These are phyloP conservation scores for Physella acuta DNA, from an alignment of 1,140 invertebrate species.

Conservation along the genomic window DNA sequence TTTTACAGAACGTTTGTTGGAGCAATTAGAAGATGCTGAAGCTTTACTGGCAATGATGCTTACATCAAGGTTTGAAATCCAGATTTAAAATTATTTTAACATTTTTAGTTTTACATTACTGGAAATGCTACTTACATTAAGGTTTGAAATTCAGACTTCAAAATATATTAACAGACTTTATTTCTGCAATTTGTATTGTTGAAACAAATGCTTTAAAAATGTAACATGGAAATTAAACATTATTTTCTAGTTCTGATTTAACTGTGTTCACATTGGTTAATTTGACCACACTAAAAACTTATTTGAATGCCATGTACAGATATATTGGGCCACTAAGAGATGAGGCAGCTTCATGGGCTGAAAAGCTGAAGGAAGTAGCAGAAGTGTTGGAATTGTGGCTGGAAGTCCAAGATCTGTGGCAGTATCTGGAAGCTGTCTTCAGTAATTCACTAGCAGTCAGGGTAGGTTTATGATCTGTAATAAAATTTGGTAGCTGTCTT, in stretches of 20 bases:
- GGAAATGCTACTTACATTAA: too few species aligned
- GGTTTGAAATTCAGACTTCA: too few species aligned
- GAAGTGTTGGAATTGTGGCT: constrained; percentile 60
- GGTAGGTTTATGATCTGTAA: constrained; percentile 31
- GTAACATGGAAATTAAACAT: too few species aligned
- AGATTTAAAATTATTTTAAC: too few species aligned
- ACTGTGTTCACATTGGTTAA: neutral
- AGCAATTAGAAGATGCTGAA: constrained; percentile 60
- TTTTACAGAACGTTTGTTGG: constrained; percentile 55
- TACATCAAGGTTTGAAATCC: constrained; percentile 43
- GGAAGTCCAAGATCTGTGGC: constrained; percentile 60
- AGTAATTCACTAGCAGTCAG: constrained; percentile 48
- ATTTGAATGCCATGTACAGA: too few species aligned
- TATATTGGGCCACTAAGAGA: constrained; percentile 57
- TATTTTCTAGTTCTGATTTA: too few species aligned
- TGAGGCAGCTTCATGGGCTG: constrained; percentile 59
- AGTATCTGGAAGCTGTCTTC: constrained; percentile 59
- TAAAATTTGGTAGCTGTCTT: constrained; percentile 51
- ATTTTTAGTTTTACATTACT: too few species aligned
- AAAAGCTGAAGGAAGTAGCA: constrained; percentile 60
- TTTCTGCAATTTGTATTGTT: too few species aligned
- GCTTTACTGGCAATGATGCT: constrained; percentile 58
- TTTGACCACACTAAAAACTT: too few species aligned
- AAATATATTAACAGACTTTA: too few species aligned
- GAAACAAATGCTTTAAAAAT: too few species aligned